Conservation (phyloP, 2,888 invertebrate species). For the Ecdyonurus torrentis region DNA sequence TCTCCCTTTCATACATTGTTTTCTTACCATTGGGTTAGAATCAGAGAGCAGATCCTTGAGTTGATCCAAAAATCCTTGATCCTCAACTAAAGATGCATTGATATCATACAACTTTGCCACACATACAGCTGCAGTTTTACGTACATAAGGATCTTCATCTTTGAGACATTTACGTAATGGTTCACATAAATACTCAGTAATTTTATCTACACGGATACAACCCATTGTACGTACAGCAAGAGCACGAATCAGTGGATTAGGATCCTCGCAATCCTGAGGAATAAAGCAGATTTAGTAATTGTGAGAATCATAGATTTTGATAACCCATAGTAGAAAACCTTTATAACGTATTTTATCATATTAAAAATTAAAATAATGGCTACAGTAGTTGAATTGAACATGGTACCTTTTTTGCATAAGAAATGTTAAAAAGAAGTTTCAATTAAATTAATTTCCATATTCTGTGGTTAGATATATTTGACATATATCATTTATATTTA, state of each 20-base stretch:
- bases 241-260: conserved; percentile 95
- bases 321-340: background rate
- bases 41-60: conserved; percentile 93
- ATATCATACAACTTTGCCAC: conserved; percentile 99
- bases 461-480: too few species aligned
- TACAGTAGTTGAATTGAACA: too few species aligned
- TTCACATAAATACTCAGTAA: conserved; percentile 97
- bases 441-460: too few species aligned
- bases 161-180: conserved; percentile 87
- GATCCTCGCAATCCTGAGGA: conserved; percentile 94
- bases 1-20: too few species aligned
- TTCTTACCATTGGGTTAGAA: conserved; percentile 95
- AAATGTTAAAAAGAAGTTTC: too few species aligned
- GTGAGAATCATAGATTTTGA: background rate
- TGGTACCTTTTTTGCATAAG: too few species aligned
- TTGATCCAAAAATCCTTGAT: conserved; percentile 93
- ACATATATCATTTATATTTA: too few species aligned
- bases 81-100: conserved; percentile 50
- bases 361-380: too few species aligned
- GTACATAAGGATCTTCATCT: conserved; percentile 93
- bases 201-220: conserved; percentile 98
- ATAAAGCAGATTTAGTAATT: conserved; percentile 16
- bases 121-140: conserved; percentile 98
- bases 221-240: conserved; percentile 99
- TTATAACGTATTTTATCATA: background rate